These are phyloP conservation scores for Semotilus atromaculatus DNA, from an alignment of 2,797 vertebrate species.

Conservation along the genomic window DNA sequence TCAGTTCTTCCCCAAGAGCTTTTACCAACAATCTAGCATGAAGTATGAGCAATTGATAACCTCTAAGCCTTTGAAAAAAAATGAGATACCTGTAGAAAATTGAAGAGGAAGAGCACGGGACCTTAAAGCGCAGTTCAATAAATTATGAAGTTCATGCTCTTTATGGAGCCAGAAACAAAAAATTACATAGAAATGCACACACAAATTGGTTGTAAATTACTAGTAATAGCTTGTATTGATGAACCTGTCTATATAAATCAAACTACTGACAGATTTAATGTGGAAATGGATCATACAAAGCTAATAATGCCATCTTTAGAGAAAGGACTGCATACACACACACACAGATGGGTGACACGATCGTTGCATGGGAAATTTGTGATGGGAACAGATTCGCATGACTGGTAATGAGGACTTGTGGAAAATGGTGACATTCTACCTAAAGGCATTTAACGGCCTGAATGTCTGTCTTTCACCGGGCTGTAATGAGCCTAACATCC, in stretches of 20 bases:
- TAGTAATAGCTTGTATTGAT: not conserved
- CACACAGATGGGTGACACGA: not conserved
- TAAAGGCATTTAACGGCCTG: constrained; percentile 46
- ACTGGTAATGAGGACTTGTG: constrained; percentile 47
- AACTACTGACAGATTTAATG: not conserved
- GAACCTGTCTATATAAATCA: not conserved
- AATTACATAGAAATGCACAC: not conserved
- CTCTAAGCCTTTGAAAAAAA: constrained; percentile 17
- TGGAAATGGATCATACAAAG: not conserved
- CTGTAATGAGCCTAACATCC: constrained; percentile 56
- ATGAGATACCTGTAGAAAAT: constrained; percentile 7
- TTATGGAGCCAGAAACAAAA: not conserved
- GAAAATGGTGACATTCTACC: constrained; percentile 45
- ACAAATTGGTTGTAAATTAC: not conserved
- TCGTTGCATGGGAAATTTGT: constrained; percentile 36
- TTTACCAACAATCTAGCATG: constrained; percentile 23
- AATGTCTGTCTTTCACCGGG: constrained; percentile 44
- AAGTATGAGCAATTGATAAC: constrained; percentile 22
- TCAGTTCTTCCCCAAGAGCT: constrained; percentile 31
- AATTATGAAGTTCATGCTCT: constrained; percentile 2
- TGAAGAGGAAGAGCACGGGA: not conserved
- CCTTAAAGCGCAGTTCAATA: not conserved
- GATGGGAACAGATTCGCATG: constrained; percentile 40
- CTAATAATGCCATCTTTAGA: not conserved
- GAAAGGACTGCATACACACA: not conserved